Evolutionary conservation across 2,113 vertebrate species (phyloP), one percentile per base, ranked within the genome.

Genomic region (Pandion haliaetus): DNA sequence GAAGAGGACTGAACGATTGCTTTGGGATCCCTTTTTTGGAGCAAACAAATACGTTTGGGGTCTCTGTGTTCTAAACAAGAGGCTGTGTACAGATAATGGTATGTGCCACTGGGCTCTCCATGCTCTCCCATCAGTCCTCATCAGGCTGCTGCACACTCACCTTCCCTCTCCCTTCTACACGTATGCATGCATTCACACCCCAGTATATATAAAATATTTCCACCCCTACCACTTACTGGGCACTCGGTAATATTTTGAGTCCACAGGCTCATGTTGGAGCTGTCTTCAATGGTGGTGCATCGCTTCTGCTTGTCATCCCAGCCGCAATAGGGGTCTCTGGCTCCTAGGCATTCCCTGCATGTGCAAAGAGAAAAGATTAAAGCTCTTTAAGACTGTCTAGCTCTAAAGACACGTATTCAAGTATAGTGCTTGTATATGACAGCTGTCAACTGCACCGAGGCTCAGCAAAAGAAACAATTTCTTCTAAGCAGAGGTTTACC

Each of bases 201-300:
- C 21, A 32, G 34, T 26, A 55, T 18, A 29, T 21, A 42, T 3
- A 74, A 80, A 86, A 25, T 66, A 70, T 65, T 81, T 89, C 74
- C 38, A 67, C 29, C 80, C 28, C 24, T 73, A 95, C 50, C 70
- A 96, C 99, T 98, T 98, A 99, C 99, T 81, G 99, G 99, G 93
- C 99, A 99, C 12, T 98, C 98, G 0, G 99, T 99, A 98, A 99
- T 99, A 98, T 99, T 99, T 98, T 99, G 99, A 83, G 98, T 99
- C 99, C 99, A 99, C 88, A 99, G 99, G 97, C 99, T 99, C 99
- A 99, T 99, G 98, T 99, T 99, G 96, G 99, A 99, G 95, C 99
- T 99, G 97, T 99, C 99, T 95, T 99, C 99, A 54, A 99, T 98
- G 4, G 99, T 99, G 94, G 99, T 99, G 96, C 99, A 99, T n/a